Conservation (phyloP, 2,888 invertebrate genomes). For the Pediacus dermestoides region DNA sequence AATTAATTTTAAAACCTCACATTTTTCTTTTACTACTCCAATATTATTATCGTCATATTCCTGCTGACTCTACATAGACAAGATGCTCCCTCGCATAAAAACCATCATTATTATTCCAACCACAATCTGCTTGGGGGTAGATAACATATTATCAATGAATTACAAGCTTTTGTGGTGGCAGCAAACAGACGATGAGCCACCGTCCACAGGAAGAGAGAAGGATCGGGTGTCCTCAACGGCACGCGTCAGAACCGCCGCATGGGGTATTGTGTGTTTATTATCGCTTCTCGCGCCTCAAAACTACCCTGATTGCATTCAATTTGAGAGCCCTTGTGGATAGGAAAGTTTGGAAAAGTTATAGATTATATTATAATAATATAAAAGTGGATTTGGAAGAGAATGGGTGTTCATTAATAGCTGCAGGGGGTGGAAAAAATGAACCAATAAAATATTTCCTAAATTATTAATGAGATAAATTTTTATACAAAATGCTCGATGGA, state of each 20-base stretch:
- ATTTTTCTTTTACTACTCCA: no score
- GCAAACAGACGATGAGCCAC: constrained; percentile 38
- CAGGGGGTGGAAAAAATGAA: no score
- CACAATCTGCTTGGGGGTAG: constrained; percentile 44
- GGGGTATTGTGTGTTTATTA: constrained; percentile 42
- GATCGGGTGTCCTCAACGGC: constrained; percentile 24
- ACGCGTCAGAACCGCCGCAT: constrained; percentile 29
- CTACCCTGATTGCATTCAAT: constrained; percentile 44
- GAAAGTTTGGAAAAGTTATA: no score
- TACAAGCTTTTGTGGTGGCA: constrained; percentile 39
- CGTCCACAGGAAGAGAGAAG: constrained; percentile 10
- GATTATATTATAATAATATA: no score
- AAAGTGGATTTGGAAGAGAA: no score
- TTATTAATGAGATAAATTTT: no score
- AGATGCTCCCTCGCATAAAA: constrained; percentile 35
- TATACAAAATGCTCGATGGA: no score
- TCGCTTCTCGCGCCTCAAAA: constrained; percentile 41
- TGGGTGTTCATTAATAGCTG: no score
- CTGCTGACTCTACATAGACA: constrained; percentile 7
- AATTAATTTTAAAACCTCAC: no score
- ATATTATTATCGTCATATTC: no score
- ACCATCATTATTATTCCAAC: constrained; percentile 40
- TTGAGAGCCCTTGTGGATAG: constrained; percentile 11
- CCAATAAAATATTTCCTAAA: no score
- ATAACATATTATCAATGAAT: constrained; percentile 46